Conservation (phyloP, 1,140 invertebrate species). For the Meloidogyne floridensis region DNA sequence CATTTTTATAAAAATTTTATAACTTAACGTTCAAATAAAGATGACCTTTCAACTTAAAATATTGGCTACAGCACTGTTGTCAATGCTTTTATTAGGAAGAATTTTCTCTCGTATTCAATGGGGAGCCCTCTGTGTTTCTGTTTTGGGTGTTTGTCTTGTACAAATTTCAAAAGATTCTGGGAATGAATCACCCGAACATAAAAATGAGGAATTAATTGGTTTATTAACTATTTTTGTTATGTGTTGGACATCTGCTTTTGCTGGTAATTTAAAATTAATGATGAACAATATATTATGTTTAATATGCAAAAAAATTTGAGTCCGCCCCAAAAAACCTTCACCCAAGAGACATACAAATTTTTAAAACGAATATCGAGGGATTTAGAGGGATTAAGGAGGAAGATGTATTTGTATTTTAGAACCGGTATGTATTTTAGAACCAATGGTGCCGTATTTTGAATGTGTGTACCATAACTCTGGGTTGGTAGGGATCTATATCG, state of each 20-base stretch:
- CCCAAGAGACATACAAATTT: too few relatives aligned
- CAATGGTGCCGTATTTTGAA: too few relatives aligned
- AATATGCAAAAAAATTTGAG: too few relatives aligned
- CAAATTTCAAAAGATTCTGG: constrained; percentile 35
- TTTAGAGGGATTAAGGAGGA: too few relatives aligned
- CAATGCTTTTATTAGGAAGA: constrained; percentile 38
- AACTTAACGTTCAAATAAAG: background rate
- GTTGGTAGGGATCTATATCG: too few relatives aligned
- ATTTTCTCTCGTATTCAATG: constrained; percentile 44
- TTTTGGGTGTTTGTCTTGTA: constrained; percentile 43
- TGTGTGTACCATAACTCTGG: too few relatives aligned
- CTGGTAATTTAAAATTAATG: constrained; percentile 69
- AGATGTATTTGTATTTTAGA: too few relatives aligned
- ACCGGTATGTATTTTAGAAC: too few relatives aligned
- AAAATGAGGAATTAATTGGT: constrained; percentile 47
- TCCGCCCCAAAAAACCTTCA: too few relatives aligned
- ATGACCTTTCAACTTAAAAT: constrained; percentile 47
- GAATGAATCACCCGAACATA: background rate
- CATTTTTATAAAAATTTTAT: too few relatives aligned
- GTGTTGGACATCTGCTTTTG: constrained; percentile 92
- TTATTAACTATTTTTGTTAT: constrained; percentile 85
- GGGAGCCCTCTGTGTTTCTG: constrained; percentile 40
- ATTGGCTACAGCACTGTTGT: constrained; percentile 43
- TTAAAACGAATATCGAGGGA: too few relatives aligned
- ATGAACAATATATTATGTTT: too few relatives aligned